Base-by-base conservation (phyloP, 2,797 vertebrate genomes). In the Spheniscus humboldti region DNA sequence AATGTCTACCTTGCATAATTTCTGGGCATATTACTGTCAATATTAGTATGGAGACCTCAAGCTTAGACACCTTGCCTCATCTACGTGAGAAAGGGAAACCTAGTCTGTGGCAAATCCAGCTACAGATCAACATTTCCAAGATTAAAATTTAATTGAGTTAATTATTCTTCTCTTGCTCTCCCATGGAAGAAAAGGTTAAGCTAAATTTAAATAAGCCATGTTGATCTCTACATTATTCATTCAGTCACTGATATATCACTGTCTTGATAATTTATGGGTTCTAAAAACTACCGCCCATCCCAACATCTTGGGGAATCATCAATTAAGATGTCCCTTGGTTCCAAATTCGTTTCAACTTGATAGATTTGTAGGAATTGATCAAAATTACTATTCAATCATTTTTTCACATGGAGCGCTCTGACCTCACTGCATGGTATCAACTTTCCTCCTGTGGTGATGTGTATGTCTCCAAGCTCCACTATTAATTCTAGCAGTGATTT, bases 61-160 rank as follows among this genome's bases (percentile, higher is more conserved):
- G 45, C 47, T 86, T 59, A 96, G 63, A 88, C 47, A 31, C 30
- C 56, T 89, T 90, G 27, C 35, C 55, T 97, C 68, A 86, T 85
- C 74, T 91, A 25, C 43, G 75, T 69, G 72, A 60, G 50, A 96
- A 89, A 93, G 55, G 23, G 47, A 94, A 95, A 79, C 50, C 31
- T 43, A 60, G 55, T 75, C 74, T 83, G 62, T 88, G 71, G 76
- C 69, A 94, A 96, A 83, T 25, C 59, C 69, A 94, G 90, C 93
- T 79, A 92, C 82, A 95, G 80, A 97, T 85, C 95, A 96, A 97
- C 94, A 96, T 98, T 97, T 93, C 94, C 90, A 94, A 97, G 97
- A 97, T 96, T 97, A 98, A 98, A 97, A 92, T 97, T 97, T 98
- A 97, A 98, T 98, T 97, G 95, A 98, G 92, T 94, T 94, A 96